Base-by-base conservation (phyloP, 1,140 invertebrate species). In the Lucilia sericata region DNA sequence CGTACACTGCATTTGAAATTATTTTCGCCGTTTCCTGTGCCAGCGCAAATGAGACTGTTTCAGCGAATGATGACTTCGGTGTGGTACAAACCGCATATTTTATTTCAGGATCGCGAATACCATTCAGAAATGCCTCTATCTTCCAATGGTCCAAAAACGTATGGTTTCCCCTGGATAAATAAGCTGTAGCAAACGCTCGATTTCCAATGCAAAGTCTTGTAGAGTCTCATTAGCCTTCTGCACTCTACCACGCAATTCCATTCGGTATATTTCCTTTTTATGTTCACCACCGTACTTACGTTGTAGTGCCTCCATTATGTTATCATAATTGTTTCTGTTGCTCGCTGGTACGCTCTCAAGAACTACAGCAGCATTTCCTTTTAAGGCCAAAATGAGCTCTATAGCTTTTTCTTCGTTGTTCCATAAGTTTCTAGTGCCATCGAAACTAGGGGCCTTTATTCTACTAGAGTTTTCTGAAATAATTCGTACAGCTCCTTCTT, bases 231-330 rank as follows among this genome's bases (percentile, higher is more conserved):
- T n/a, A 19, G 65, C 1, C 8, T 19, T 70, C n/a, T 70, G 14
- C 19, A 70, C 14, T 70, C n/a, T 70, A 19, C 65, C 65, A n/a
- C 65, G n/a, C 21, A 70, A 8, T 70, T 70, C 65, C 65, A 70
- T 70, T n/a, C 13, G 13, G 65, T 70, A 70, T n/a, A 70, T 70
- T 8, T 70, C n/a, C 19, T 70, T 8, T 8, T n/a, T 70, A 19
- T 70, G 65, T 70, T 70, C 65, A 7, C 65, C 65, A n/a, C 65
- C 65, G n/a, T 70, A 70, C 65, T 70, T 36, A 36, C 36, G 36
- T 36, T 36, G 36, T 36, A 36, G 36, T 4, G 36, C 36, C 3
- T 36, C 36, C 36, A 36, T 36, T 36, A 36, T 36, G 36, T 36
- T 8, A 36, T 36, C 36, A 36, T 36, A 36, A 8, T 8, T 36